Conservation (phyloP, 1,140 invertebrate species). For the Drosophila arawakana region DNA sequence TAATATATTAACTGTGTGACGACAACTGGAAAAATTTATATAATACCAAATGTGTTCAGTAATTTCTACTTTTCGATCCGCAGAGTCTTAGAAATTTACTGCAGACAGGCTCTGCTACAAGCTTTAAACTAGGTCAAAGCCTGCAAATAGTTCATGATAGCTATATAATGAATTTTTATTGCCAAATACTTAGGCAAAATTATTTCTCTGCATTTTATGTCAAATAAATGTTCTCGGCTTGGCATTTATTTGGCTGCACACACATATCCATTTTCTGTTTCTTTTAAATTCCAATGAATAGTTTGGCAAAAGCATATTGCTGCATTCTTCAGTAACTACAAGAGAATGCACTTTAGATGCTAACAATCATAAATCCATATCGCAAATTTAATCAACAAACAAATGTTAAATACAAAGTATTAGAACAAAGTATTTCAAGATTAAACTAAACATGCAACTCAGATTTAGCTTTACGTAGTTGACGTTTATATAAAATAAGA, state of each 20-base stretch:
- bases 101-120: background rate
- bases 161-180: conserved; percentile 51
- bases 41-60: no score
- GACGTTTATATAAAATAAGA: no score
- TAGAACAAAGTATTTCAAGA: no score
- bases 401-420: no score
- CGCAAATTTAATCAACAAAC: no score
- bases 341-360: conserved; percentile 8
- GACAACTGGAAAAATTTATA: background rate
- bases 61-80: no score
- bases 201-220: conserved; percentile 46
- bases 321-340: background rate
- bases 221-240: conserved; percentile 36
- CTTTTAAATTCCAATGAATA: background rate
- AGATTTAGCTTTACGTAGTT: no score
- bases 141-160: conserved; percentile 13
- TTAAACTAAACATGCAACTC: no score
- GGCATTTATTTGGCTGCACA: conserved; percentile 22
- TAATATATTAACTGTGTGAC: no score
- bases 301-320: background rate
- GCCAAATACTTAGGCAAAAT: conserved; percentile 39
- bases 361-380: no score
- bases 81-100: background rate
- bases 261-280: conserved; percentile 3
- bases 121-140: conserved; percentile 32